A percentile compares a stretch with the other conserved stretches of the same genome.
phyloP scores from a whole-genome alignment of 2,888 invertebrate species.

The Pharmacophagus antenor region DNA sequence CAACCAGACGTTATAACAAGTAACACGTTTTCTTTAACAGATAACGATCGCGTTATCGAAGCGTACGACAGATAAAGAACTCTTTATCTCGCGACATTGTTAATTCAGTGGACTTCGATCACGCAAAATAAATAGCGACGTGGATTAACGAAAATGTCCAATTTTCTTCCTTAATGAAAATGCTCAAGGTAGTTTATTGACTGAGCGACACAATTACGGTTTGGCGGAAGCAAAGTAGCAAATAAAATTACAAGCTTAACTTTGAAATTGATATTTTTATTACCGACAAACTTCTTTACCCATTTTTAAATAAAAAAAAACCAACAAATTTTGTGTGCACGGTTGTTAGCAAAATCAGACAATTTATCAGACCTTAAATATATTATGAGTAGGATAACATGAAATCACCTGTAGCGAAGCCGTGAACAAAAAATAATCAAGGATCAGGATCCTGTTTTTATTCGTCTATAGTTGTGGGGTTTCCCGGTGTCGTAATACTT shows the following conservation, averaged over 20 bases:
- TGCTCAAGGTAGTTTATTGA: too few relatives aligned
- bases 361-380: slow-evolving; percentile 8
- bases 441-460: slow-evolving; percentile 36
- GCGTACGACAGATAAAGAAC: not conserved
- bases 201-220: too few relatives aligned
- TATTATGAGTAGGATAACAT: not conserved
- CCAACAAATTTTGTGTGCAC: too few relatives aligned
- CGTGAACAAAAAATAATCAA: slow-evolving; percentile 38
- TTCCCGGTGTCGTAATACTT: slow-evolving; percentile 44
- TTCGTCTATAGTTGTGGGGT: slow-evolving; percentile 36
- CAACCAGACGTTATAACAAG: not conserved
- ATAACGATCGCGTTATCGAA: not conserved
- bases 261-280: too few relatives aligned
- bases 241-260: too few relatives aligned
- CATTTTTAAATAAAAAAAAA: not conserved
- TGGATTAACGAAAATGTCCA: not conserved
- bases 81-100: slow-evolving; percentile 2
- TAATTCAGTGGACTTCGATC: not conserved
- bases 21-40: not conserved
- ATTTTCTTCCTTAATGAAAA: not conserved
- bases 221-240: too few relatives aligned
- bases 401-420: not conserved
- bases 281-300: too few relatives aligned
- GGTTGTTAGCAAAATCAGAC: not conserved
- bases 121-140: not conserved